Percentiles rank a stretch among this genome's conserved stretches.
Evolutionary conservation across 2,888 invertebrate species (phyloP).

Genomic region (Synergus laeviventris): DNA sequence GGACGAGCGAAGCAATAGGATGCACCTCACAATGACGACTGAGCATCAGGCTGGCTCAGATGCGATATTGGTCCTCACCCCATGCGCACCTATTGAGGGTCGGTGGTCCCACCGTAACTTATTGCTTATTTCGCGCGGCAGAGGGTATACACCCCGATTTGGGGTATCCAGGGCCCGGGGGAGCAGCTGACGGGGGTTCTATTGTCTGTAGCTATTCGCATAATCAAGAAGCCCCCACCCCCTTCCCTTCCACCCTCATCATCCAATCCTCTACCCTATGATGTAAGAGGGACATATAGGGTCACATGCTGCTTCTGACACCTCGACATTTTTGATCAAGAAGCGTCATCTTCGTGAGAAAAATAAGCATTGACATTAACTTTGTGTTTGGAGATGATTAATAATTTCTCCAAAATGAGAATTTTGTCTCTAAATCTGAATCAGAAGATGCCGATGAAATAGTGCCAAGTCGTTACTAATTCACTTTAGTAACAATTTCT

Average conservation of each 20-base stretch:
- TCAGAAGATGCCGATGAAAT: no score
- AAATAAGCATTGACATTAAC: neutral
- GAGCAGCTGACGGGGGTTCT: constrained; percentile 71
- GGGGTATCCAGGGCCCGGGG: constrained; percentile 47
- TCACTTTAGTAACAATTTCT: no score
- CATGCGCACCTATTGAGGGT: constrained; percentile 53
- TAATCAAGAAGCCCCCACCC: constrained; percentile 64
- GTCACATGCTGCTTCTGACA: constrained; percentile 35
- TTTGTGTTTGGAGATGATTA: neutral
- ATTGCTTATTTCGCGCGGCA: constrained; percentile 75
- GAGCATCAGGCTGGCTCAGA: constrained; percentile 53
- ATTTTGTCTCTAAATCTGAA: no score
- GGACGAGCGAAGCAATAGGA: constrained; percentile 55
- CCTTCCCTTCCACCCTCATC: constrained; percentile 73
- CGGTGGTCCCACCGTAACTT: constrained; percentile 69
- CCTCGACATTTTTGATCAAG: constrained; percentile 30
- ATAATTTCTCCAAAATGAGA: neutral
- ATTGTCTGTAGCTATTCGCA: constrained; percentile 72
- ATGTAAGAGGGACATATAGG: constrained; percentile 30
- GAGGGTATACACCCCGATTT: constrained; percentile 39
- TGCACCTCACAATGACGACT: constrained; percentile 58
- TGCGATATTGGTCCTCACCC: constrained; percentile 41
- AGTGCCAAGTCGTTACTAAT: no score
- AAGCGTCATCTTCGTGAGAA: constrained; percentile 6
- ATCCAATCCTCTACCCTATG: constrained; percentile 66